Evolutionary conservation across 2,113 vertebrate genomes (phyloP), one percentile per base, ranked within the genome.

Genomic region (Tragelaphus imberbis): DNA sequence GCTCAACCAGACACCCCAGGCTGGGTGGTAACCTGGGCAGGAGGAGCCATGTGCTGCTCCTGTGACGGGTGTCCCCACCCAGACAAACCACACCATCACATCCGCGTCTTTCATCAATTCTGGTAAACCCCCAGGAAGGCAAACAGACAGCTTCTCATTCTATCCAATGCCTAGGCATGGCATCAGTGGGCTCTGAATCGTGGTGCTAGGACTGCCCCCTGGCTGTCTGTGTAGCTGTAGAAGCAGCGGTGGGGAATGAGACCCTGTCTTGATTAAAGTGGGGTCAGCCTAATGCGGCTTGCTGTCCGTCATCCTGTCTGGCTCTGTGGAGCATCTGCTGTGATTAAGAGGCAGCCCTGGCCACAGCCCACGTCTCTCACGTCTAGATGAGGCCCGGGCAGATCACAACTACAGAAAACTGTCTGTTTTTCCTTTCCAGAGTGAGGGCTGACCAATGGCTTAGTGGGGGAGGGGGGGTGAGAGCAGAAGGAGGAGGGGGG

Each of bases 181-280:
- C 16, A 3, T 21, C 12, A 25, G 56, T 0, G 13, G 12, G 8
- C 33, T 2, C 33, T 53, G 56, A 33, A 8, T 2, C 2, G 3
- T 30, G 47, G 40, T 55, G n/a, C 12, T 30, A 0, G 8, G 44
- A 40, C 3, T 10, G 28, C 4, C 10, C 30, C 30, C 80, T 21
- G 1, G 80, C 80, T n/a, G 28, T 0, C 47, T 30, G 5, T 7
- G 17, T 3, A 33, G 30, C 30, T 81, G 30, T 11, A 21, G 8
- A 14, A 56, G 33, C 40, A 33, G 40, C 8, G 3, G 12, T 12
- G 19, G 28, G 21, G 40, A 30, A 59, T 3, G 1, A 51, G 17
- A 13, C 25, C 16, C 30, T 1, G 11, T 4, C 65, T 3, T 33
- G 85, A 51, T 10, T 28, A 14, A 25, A 65, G 49, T 0, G 1